Evolutionary conservation across 2,797 vertebrate species (phyloP).

Genomic region (Syngnathus rostellatus): DNA sequence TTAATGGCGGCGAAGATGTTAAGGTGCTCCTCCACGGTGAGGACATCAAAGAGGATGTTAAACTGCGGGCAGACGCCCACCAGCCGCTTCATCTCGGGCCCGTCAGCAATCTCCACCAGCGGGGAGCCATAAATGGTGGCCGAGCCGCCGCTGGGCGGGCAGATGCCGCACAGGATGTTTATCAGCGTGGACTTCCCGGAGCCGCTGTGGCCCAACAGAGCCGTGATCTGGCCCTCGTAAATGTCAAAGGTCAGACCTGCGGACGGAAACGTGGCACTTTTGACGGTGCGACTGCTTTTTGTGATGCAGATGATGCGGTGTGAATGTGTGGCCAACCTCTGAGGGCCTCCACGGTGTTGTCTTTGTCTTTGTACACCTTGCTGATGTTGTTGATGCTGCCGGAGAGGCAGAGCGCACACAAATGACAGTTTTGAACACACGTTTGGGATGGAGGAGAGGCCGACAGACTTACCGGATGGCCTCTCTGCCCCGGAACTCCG

Average conservation of each 20-base stretch:
- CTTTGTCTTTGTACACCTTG: slow-evolving; percentile 85
- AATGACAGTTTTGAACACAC: too few species aligned
- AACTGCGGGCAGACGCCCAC: slow-evolving; percentile 91
- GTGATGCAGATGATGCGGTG: too few species aligned
- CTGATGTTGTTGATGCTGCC: slow-evolving; percentile 83
- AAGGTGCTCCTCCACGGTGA: slow-evolving; percentile 93
- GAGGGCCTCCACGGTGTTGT: slow-evolving; percentile 80
- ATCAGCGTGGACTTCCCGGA: slow-evolving; percentile 93
- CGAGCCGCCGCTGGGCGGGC: slow-evolving; percentile 76
- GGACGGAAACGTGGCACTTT: not conserved
- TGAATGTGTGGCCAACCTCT: slow-evolving; percentile 67
- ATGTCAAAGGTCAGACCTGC: slow-evolving; percentile 91
- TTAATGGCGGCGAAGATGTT: slow-evolving; percentile 89
- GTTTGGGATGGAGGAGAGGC: too few species aligned
- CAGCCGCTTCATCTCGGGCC: slow-evolving; percentile 83
- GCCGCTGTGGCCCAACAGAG: slow-evolving; percentile 90
- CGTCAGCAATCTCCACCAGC: slow-evolving; percentile 84
- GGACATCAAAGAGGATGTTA: slow-evolving; percentile 90
- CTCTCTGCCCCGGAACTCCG: slow-evolving; percentile 89
- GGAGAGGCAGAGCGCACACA: not conserved
- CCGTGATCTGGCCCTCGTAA: slow-evolving; percentile 95
- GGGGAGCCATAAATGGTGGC: slow-evolving; percentile 84
- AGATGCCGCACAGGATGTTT: slow-evolving; percentile 93
- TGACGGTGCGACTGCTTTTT: too few species aligned
- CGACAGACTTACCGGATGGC: slow-evolving; percentile 78